Conservation (phyloP, 2,888 invertebrate genomes). For the Gari tellinella region DNA sequence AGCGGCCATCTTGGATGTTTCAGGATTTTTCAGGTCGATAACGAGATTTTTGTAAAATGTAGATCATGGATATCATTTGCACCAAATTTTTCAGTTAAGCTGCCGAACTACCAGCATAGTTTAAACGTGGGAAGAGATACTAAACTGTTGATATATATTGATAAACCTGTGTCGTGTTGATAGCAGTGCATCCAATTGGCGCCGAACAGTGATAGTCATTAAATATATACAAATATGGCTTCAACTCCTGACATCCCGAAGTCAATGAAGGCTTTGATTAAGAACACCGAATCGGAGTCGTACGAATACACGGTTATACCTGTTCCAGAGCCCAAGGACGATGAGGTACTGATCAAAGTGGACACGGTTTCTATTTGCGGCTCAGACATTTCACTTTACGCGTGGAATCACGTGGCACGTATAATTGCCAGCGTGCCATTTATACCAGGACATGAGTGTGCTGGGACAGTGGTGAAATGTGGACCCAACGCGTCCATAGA, state of each 20-base stretch:
- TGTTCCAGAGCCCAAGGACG: constrained; percentile 74
- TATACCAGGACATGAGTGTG: constrained; percentile 81
- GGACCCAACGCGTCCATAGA: constrained; percentile 76
- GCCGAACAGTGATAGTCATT: background rate
- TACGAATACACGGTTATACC: constrained; percentile 73
- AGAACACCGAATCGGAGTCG: constrained; percentile 72
- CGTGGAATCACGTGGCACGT: constrained; percentile 78
- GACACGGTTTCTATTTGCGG: constrained; percentile 80
- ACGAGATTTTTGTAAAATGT: too few species aligned
- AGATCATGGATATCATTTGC: too few species aligned
- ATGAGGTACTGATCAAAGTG: constrained; percentile 78
- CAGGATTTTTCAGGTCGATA: too few species aligned
- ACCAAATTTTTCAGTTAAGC: too few species aligned
- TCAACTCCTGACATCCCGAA: constrained; percentile 34
- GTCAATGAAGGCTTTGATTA: constrained; percentile 77
- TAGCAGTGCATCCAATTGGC: too few species aligned
- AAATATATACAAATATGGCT: constrained; percentile 48
- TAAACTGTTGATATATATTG: too few species aligned
- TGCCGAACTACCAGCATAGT: too few species aligned
- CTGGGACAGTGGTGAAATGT: constrained; percentile 80
- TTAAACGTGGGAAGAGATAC: too few species aligned
- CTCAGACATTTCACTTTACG: constrained; percentile 79
- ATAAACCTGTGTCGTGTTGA: too few species aligned
- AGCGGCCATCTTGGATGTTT: too few species aligned
- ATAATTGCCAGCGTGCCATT: constrained; percentile 80